These are phyloP conservation scores for Syrista parreyssii DNA, from an alignment of 2,888 invertebrate species.

Conservation along the genomic window DNA sequence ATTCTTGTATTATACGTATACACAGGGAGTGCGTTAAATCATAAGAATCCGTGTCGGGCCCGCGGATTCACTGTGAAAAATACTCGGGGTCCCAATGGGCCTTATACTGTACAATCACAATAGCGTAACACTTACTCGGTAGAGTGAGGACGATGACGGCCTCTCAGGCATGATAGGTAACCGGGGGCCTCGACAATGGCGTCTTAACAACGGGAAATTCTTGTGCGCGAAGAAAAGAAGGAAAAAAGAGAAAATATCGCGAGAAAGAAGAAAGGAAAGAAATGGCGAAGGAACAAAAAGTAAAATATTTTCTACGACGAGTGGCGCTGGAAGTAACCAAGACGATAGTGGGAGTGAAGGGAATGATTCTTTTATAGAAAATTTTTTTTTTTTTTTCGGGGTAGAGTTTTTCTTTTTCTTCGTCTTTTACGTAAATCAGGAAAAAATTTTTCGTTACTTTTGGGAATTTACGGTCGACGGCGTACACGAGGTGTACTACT, in stretches of 20 bases:
- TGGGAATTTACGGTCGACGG: neutral
- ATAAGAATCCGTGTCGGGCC: neutral
- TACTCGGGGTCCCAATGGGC: neutral
- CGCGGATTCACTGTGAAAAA: neutral
- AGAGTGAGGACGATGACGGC: conserved; percentile 3
- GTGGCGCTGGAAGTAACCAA: neutral
- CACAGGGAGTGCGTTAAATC: neutral
- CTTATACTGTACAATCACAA: neutral
- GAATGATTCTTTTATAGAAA: neutral
- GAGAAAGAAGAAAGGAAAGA: neutral
- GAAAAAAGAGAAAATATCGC: neutral
- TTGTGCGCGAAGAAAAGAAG: neutral
- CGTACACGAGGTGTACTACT: neutral
- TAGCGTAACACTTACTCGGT: conserved; percentile 1
- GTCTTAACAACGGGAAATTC: neutral
- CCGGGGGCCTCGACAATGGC: neutral
- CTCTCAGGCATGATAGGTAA: conserved; percentile 1
- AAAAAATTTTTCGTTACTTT: neutral
- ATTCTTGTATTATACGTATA: neutral
- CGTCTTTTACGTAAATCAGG: neutral
- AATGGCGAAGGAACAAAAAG: neutral
- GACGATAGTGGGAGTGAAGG: neutral
- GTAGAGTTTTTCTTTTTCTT: neutral
- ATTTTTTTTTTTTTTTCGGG: neutral
- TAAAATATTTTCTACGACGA: neutral